Conservation (phyloP, 2,888 invertebrate species). For the Onthophagus sagittarius region DNA sequence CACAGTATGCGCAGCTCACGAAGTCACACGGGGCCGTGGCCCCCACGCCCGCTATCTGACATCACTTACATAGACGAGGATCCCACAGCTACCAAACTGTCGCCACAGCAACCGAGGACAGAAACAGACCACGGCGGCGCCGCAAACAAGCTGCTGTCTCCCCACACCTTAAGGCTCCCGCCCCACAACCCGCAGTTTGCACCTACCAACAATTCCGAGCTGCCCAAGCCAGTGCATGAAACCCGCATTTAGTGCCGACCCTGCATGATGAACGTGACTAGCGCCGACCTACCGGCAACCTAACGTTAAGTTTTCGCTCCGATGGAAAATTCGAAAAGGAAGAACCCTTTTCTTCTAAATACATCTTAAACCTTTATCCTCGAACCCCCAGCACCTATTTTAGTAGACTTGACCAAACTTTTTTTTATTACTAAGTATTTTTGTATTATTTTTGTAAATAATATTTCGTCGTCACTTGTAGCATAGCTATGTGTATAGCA, state of each 20-base stretch:
- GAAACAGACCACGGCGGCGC: slow-evolving; percentile 43
- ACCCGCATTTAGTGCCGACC: slow-evolving; percentile 62
- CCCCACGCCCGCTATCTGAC: slow-evolving; percentile 69
- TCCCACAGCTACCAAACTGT: slow-evolving; percentile 43
- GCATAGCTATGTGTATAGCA: slow-evolving; percentile 52
- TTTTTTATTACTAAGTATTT: slow-evolving; percentile 31
- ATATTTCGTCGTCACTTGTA: slow-evolving; percentile 48
- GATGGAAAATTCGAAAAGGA: background rate
- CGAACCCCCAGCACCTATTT: slow-evolving; percentile 27
- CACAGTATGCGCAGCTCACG: slow-evolving; percentile 79
- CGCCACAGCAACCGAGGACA: slow-evolving; percentile 44
- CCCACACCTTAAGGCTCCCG: slow-evolving; percentile 52
- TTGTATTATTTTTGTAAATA: slow-evolving; percentile 49
- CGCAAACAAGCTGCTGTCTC: slow-evolving; percentile 46
- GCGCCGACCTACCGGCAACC: slow-evolving; percentile 31
- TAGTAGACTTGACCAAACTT: slow-evolving; percentile 38
- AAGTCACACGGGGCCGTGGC: slow-evolving; percentile 66
- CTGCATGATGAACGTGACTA: slow-evolving; percentile 38
- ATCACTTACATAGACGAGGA: slow-evolving; percentile 65
- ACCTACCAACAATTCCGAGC: slow-evolving; percentile 55
- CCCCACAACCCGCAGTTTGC: slow-evolving; percentile 54
- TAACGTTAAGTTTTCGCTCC: background rate
- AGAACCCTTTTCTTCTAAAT: slow-evolving; percentile 13
- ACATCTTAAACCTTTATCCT: background rate
- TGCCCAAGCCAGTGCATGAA: slow-evolving; percentile 66